Evolutionary conservation across 2,113 vertebrate species (phyloP), one percentile per base, ranked within the genome.

Genomic region (Megaceryle maxima): DNA sequence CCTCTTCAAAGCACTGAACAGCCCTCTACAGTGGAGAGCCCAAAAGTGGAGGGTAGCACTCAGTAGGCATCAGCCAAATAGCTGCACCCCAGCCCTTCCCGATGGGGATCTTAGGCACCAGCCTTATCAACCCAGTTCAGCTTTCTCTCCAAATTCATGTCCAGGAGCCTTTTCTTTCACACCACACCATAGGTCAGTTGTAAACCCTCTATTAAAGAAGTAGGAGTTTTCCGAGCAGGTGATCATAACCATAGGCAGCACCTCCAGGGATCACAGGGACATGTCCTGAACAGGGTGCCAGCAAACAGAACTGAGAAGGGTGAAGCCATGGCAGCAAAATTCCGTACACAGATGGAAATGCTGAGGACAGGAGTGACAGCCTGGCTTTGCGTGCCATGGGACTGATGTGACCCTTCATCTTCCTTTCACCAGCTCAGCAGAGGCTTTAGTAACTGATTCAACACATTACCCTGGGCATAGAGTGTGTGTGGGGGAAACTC

Each of bases 281-380:
- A 0, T 28, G 18, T 46, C 60, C 90, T 12, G 13, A 0, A 5
- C 18, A n/a, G 29, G 78, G 2, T 26, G 9, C 0, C 4, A 2
- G 53, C 3, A 19, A 43, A 41, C 35, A 80, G 39, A 31, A 26
- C 13, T 0, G 0, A 60, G 72, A 66, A 48, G 20, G 56, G n/a
- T 39, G 66, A 44, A 22, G 39, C n/a, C 11, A 5, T 1, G 0
- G 15, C 37, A 44, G 22, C 9, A 33, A 82, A 44, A 43, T 6
- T 3, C 60, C 4, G 0, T 0, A 19, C 21, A 15, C 1, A 2
- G 43, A 51, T 1, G 5, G 10, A 17, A 66, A 74, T 60, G 39
- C 25, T 1, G 0, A 60, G 0, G 11, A 35, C 39, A 51, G 55
- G 63, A 39, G 31, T 35, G 59, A 29, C 63, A 74, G 73, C 69